Evolutionary conservation across 2,797 vertebrate genomes (phyloP), one percentile per base, ranked within the genome.

Genomic region (Phylloscopus collybita): DNA sequence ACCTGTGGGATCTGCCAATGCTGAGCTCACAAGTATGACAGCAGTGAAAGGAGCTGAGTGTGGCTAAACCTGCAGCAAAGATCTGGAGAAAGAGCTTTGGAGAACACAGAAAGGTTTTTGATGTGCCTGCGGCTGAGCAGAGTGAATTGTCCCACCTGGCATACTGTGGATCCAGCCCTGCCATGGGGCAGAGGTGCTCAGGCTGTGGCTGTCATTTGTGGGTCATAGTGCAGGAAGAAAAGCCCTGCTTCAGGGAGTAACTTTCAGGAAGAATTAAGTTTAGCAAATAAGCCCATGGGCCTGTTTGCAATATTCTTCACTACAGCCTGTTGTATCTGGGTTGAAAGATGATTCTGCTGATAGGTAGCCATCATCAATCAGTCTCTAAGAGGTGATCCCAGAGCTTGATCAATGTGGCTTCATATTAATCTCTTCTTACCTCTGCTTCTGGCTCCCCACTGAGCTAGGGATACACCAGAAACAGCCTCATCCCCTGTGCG

Each of bases 131-230:
- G 36, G 38, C 29, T 64, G 61, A 83, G 50, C 29, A 42, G 34
- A 71, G 50, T 38, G 57, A 71, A 50, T 49, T 79, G 54, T 36
- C 42, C 18, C 70, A 86, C 26, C 14, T 49, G 53, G 17, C 45
- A 85, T 51, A 56, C 8, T 80, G 69, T 76, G 65, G 32, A 34
- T 54, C 21, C 25, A 73, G 36, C n/a, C 73, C 56, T 83, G 40
- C 47, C 32, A 54, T 4, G n/a, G 19, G 27, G 47, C 44, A 80
- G 65, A 67, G 20, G 42, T 38, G 54, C 42, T 72, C 5, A 25
- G 25, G 65, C 22, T 80, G 36, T 60, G 66, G 61, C 57, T 91
- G n/a, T 6, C 2, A 5, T 34, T 1, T 0, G 1, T 56, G 14
- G 17, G 17, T 88, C 40, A 51, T 66, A 40, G 11, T 47, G 79